A percentile compares a stretch with the other conserved stretches of the same genome.
Conservation (phyloP, 2,797 vertebrate genomes). For the Choloepus didactylus region DNA sequence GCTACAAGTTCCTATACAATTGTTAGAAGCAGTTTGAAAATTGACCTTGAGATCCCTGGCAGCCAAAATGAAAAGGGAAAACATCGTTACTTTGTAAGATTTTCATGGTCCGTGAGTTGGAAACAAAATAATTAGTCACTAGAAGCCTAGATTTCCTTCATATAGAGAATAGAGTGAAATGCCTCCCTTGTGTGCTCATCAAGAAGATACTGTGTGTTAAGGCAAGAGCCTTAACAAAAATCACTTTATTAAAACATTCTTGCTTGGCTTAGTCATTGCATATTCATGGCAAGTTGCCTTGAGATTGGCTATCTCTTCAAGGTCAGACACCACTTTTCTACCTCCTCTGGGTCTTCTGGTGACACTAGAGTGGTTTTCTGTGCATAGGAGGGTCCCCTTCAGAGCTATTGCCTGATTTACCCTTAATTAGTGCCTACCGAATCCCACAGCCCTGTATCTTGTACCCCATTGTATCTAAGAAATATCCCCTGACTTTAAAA, state of each 20-base stretch:
- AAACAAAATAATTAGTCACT: background rate
- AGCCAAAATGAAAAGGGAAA: constrained; percentile 54
- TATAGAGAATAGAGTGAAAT: background rate
- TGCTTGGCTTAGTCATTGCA: background rate
- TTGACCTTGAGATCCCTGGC: constrained; percentile 13
- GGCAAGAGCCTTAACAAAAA: background rate
- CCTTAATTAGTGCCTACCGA: constrained; percentile 34
- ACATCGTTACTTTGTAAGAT: background rate
- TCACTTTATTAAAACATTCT: background rate
- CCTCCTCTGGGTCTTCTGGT: background rate
- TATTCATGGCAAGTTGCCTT: background rate
- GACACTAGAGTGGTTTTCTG: background rate
- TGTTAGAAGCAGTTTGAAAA: background rate
- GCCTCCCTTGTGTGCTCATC: background rate
- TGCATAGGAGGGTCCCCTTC: background rate
- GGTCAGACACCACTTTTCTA: background rate
- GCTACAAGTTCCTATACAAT: background rate
- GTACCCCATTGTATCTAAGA: background rate
- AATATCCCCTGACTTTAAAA: constrained; percentile 69
- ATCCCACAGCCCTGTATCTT: background rate
- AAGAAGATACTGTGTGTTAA: background rate
- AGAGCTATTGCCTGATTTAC: background rate
- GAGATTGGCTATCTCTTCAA: constrained; percentile 30
- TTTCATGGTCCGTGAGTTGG: background rate
- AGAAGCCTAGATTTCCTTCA: background rate